These are phyloP conservation scores for Leptodactylus fallax DNA, from an alignment of 2,797 vertebrate genomes.

Conservation along the genomic window DNA sequence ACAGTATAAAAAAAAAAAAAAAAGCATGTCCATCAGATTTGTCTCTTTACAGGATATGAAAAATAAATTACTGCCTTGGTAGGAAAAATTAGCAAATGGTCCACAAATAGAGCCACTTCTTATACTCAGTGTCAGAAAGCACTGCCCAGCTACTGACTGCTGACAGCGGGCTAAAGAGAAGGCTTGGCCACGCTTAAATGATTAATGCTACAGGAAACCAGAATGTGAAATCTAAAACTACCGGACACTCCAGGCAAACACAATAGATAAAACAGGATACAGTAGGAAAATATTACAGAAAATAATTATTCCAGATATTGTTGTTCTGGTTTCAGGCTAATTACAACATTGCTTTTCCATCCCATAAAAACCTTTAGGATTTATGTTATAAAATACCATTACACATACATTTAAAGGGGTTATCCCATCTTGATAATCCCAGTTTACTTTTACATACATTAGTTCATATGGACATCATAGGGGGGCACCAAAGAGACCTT, in stretches of 20 bases:
- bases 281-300: background rate
- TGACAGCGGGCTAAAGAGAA: too few relatives aligned
- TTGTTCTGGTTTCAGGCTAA: background rate
- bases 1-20: too few relatives aligned
- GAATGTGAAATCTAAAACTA: background rate
- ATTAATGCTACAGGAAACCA: slow-evolving; percentile 12
- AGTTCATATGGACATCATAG: background rate
- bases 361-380: too few relatives aligned
- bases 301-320: background rate
- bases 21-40: too few relatives aligned
- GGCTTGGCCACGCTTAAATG: background rate
- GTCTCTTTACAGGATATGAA: too few relatives aligned
- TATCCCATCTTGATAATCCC: too few relatives aligned
- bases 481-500: too few relatives aligned
- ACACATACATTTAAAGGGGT: too few relatives aligned
- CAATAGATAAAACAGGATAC: background rate
- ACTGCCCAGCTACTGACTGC: background rate
- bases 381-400: too few relatives aligned
- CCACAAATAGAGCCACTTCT: background rate
- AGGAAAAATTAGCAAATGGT: background rate
- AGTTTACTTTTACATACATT: too few relatives aligned
- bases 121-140: background rate
- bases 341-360: too few relatives aligned
- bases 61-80: too few relatives aligned
- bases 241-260: background rate